Evolutionary conservation across 2,797 vertebrate species (phyloP), one percentile per base, ranked within the genome.

Genomic region (Remorina albescens): DNA sequence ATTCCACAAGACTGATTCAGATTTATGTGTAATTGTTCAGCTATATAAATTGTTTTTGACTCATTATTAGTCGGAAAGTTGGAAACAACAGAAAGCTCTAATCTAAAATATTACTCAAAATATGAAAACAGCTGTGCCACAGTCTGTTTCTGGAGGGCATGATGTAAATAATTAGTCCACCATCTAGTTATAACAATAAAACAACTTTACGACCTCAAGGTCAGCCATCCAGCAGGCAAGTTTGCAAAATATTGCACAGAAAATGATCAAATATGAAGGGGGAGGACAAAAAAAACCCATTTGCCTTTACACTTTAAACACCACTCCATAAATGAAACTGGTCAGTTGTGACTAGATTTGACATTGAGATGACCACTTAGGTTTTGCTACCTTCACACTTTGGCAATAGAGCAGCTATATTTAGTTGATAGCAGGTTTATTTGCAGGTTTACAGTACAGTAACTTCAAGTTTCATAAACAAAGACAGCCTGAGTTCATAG

Each of bases 391-490:
- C 3, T 18, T 42, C 16, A 42, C 18, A 42, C 7, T 6, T 18
- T 42, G 41, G 41, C 6, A 42, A 18, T 18, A 42, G 16, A 42
- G 41, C 18, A 18, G 19, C n/a, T n/a, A n/a, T n/a, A n/a, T n/a
- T n/a, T n/a, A n/a, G n/a, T n/a, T n/a, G n/a, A n/a, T n/a, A n/a
- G n/a, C n/a, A n/a, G n/a, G n/a, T n/a, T n/a, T n/a, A n/a, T n/a
- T n/a, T 32, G 18, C 3, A 44, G 34, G 69, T 70, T 72, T 55
- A 53, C 5, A 54, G 16, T 56, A 26, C 12, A 57, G 36, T 57
- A 66, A 66, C 6, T 65, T 60, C 12, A 60, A 59, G 66, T 80
- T 42, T 78, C n/a, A 25, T 44, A 53, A 79, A 54, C 5, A 62
- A 64, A 23, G 5, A 34, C 6, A 60, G 6, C 8, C n/a, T 65